Percentiles rank a stretch among this genome's conserved stretches.
Conservation (phyloP, 1,140 invertebrate species). For the Drosophila subobscura region DNA sequence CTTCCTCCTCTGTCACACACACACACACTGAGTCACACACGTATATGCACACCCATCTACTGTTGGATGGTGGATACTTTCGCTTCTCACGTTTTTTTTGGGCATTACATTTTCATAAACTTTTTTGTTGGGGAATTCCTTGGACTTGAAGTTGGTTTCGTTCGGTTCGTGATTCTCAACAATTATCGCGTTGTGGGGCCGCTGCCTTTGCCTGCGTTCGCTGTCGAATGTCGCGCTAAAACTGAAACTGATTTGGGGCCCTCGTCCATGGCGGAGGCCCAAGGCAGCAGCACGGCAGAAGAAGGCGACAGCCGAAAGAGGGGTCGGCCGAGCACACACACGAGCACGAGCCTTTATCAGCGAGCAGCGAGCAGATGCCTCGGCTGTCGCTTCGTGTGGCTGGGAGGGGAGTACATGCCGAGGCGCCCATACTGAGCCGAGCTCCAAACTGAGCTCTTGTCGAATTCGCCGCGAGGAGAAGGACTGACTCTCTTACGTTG, state of each 20-base stretch:
- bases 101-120: slow-evolving; percentile 45
- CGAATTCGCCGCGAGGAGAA: slow-evolving; percentile 36
- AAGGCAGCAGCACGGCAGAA: too few relatives aligned
- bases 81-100: slow-evolving; percentile 48
- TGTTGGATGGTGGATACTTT: slow-evolving; percentile 20
- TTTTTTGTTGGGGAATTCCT: slow-evolving; percentile 26
- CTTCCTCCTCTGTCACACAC: slow-evolving; percentile 21
- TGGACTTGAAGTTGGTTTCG: slow-evolving; percentile 19
- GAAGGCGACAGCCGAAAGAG: slow-evolving; percentile 8
- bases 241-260: slow-evolving; percentile 61
- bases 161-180: background rate
- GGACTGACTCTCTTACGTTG: too few relatives aligned
- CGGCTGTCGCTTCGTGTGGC: slow-evolving; percentile 12
- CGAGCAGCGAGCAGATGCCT: background rate
- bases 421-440: slow-evolving; percentile 1
- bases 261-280: slow-evolving; percentile 31
- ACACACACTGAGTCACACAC: slow-evolving; percentile 8
- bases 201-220: slow-evolving; percentile 57
- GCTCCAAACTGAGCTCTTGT: background rate
- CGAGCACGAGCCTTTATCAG: slow-evolving; percentile 41
- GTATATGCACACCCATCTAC: background rate
- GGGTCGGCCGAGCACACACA: slow-evolving; percentile 1
- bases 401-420: slow-evolving; percentile 1
- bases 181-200: slow-evolving; percentile 12
- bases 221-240: slow-evolving; percentile 71